Evolutionary conservation across 2,888 invertebrate species (phyloP), one percentile per base, ranked within the genome.

Genomic region (Dione juno): DNA sequence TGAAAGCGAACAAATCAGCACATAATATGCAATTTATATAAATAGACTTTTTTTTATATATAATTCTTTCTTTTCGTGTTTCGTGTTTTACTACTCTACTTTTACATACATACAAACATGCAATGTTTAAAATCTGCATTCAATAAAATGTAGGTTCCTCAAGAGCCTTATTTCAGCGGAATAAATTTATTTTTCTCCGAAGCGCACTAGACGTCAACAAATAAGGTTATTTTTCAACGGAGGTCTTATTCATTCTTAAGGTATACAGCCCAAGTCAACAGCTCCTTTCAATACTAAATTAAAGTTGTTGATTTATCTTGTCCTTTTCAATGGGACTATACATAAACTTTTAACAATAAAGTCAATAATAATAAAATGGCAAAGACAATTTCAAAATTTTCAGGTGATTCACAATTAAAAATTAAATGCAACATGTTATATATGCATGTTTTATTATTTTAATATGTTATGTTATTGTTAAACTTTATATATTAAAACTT

Each of bases 201-300:
- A 89, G 86, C 84, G 81, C 80, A 88, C 87, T 86, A 90, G 90
- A 90, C 87, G 89, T 90, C 90, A 91, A 91, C 89, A 91, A 91
- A 91, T 89, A 90, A 89, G 85, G 86, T 86, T 89, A 90, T 90
- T 89, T 89, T 90, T 89, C 89, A 88, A 88, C 87, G 84, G 83
- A 85, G 79, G 80, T 81, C 84, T 82, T 86, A 86, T 87, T 84
- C 82, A 80, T 86, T 83, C 82, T 84, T 80, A 83, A 80, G 78
- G 79, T 79, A 77, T 81, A 80, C 79, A 81, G 70, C 71, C 75
- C 72, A 69, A 77, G 76, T 77, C 73, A 76, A 77, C 74, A 77
- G 71, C 72, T 72, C 70, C 78, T 75, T 74, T 76, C 75, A 75
- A 69, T 74, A 65, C 59, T 61, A 72, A 71, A 71, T 77, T 77